Evolutionary conservation across 2,113 vertebrate genomes (phyloP).

Genomic region (Tretioscincus oriximinensis): DNA sequence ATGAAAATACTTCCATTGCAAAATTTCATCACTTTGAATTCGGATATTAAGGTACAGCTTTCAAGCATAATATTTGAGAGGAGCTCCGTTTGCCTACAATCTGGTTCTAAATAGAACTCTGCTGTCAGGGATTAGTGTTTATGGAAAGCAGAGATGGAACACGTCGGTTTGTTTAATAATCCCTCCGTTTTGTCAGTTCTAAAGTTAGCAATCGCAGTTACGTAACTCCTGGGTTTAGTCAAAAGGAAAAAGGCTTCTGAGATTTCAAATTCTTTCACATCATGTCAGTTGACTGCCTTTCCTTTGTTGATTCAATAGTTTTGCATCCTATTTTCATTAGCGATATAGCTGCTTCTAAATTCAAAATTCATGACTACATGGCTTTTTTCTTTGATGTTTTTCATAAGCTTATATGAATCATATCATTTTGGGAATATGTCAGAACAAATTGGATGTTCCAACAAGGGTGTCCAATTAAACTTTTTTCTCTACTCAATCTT

Average conservation of each 20-base stretch:
- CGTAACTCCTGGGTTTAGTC: conserved; percentile 29
- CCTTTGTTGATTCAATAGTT: not conserved
- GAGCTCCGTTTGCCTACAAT: not conserved
- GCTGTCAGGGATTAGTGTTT: not conserved
- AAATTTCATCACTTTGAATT: not conserved
- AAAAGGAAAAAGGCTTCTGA: conserved; percentile 27
- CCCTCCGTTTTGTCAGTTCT: conserved; percentile 14
- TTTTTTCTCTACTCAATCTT: too few relatives aligned
- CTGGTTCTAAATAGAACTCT: not conserved
- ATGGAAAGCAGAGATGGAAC: not conserved
- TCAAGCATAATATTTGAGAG: not conserved
- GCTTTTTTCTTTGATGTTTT: too few relatives aligned
- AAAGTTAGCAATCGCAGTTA: conserved; percentile 32
- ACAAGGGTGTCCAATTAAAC: too few relatives aligned
- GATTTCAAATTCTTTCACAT: not conserved
- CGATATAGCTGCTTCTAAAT: not conserved
- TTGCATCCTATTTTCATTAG: not conserved
- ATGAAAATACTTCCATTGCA: not conserved
- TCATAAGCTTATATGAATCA: too few relatives aligned
- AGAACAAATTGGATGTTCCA: too few relatives aligned
- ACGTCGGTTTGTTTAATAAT: conserved; percentile 5
- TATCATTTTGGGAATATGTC: too few relatives aligned
- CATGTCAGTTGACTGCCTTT: conserved; percentile 10
- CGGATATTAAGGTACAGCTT: not conserved
- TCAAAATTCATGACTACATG: not conserved